These are phyloP conservation scores for Leptarthrus brevirostris DNA, from an alignment of 2,888 invertebrate species.

Conservation along the genomic window DNA sequence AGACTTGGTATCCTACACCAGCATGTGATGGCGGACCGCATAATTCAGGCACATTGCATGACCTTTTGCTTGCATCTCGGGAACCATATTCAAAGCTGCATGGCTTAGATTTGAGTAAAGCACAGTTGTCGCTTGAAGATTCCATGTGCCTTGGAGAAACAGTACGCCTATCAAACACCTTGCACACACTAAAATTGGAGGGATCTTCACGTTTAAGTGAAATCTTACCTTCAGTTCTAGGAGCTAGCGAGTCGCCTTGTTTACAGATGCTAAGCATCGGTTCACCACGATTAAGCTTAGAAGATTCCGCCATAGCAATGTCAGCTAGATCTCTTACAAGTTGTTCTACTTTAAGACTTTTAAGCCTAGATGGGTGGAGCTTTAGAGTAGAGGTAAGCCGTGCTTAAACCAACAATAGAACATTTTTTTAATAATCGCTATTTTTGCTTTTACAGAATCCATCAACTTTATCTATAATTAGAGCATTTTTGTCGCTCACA, in stretches of 20 bases:
- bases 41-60: constrained; percentile 61
- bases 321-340: constrained; percentile 61
- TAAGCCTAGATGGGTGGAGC: constrained; percentile 71
- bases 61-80: constrained; percentile 64
- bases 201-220: constrained; percentile 70
- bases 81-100: constrained; percentile 69
- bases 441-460: constrained; percentile 55
- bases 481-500: constrained; percentile 68
- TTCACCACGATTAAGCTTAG: constrained; percentile 69
- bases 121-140: constrained; percentile 70
- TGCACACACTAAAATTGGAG: constrained; percentile 70
- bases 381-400: constrained; percentile 69
- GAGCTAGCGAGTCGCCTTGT: constrained; percentile 69
- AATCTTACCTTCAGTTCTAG: constrained; percentile 70
- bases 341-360: constrained; percentile 68
- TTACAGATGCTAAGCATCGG: constrained; percentile 70
- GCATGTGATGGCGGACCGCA: constrained; percentile 68
- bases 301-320: constrained; percentile 66
- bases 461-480: constrained; percentile 67
- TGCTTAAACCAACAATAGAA: neutral
- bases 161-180: constrained; percentile 68
- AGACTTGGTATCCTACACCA: constrained; percentile 69
- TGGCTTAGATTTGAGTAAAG: constrained; percentile 71
- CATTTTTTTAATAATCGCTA: neutral
- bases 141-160: constrained; percentile 71